phyloP scores from a whole-genome alignment of 2,888 invertebrate species.

The Calameuta pallipes region DNA sequence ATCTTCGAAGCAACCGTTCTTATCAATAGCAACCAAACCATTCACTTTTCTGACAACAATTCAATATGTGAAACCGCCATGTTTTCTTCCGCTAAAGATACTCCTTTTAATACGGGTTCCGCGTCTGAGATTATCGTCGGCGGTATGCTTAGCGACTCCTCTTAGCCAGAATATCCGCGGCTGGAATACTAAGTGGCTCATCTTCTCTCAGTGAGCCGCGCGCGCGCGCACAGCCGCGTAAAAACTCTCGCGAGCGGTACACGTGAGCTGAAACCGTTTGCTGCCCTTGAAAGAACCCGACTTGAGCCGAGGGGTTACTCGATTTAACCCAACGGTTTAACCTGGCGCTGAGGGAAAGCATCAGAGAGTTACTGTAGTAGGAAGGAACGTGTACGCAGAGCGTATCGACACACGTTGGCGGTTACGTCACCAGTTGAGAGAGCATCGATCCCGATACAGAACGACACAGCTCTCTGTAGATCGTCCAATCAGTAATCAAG shows the following conservation, averaged over 20 bases:
- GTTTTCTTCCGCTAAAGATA: not conserved
- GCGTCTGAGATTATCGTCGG: not conserved
- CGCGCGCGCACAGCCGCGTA: conserved; percentile 22
- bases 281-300: conserved; percentile 27
- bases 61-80: conserved; percentile 28
- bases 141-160: conserved; percentile 13
- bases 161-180: conserved; percentile 23
- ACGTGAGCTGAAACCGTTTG: conserved; percentile 23
- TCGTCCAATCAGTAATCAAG: too few relatives aligned
- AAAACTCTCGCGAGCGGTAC: conserved; percentile 10
- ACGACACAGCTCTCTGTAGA: too few relatives aligned
- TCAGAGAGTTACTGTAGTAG: too few relatives aligned
- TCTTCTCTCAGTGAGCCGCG: conserved; percentile 29
- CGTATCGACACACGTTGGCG: too few relatives aligned
- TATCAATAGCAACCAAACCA: too few relatives aligned
- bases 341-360: not conserved
- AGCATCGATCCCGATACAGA: too few relatives aligned
- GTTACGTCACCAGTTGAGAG: too few relatives aligned
- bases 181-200: conserved; percentile 41
- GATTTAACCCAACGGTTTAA: conserved; percentile 30
- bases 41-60: too few relatives aligned
- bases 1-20: too few relatives aligned
- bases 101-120: conserved; percentile 2
- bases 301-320: conserved; percentile 32
- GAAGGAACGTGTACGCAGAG: too few relatives aligned